phyloP scores from a whole-genome alignment of 1,140 invertebrate species.

The Tenebrio molitor region DNA sequence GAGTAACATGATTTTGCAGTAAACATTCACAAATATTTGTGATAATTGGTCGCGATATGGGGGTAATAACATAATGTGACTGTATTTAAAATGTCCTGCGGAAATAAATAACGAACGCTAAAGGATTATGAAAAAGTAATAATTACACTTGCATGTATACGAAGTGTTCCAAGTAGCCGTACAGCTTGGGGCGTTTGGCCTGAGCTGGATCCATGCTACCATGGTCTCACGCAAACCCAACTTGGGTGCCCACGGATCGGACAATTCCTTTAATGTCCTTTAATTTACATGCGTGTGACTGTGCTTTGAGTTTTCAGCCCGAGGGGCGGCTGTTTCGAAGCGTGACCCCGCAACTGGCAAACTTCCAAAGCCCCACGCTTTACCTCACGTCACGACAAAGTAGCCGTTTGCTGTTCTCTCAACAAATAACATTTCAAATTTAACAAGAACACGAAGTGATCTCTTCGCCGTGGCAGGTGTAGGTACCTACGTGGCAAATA shows the following conservation, averaged over 20 bases:
- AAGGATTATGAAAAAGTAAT: slow-evolving; percentile 55
- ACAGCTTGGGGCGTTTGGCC: slow-evolving; percentile 37
- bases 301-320: slow-evolving; percentile 44
- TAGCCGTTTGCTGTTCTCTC: too few species aligned
- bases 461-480: too few species aligned
- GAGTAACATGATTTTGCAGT: slow-evolving; percentile 35
- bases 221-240: slow-evolving; percentile 37
- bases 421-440: too few species aligned
- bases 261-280: slow-evolving; percentile 54
- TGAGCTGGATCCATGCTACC: slow-evolving; percentile 25
- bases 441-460: too few species aligned
- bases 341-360: not conserved
- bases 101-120: slow-evolving; percentile 55
- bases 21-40: slow-evolving; percentile 44
- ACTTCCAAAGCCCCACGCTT: not conserved
- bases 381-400: too few species aligned
- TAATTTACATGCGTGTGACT: slow-evolving; percentile 52
- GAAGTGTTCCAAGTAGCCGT: slow-evolving; percentile 51
- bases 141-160: slow-evolving; percentile 51
- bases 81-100: slow-evolving; percentile 51
- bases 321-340: not conserved
- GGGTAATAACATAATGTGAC: slow-evolving; percentile 52
- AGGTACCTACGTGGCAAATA: too few species aligned
- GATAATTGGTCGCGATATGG: slow-evolving; percentile 42
- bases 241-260: slow-evolving; percentile 50